Evolutionary conservation across 2,797 vertebrate species (phyloP).

Genomic region (Benthosema pterotum): DNA sequence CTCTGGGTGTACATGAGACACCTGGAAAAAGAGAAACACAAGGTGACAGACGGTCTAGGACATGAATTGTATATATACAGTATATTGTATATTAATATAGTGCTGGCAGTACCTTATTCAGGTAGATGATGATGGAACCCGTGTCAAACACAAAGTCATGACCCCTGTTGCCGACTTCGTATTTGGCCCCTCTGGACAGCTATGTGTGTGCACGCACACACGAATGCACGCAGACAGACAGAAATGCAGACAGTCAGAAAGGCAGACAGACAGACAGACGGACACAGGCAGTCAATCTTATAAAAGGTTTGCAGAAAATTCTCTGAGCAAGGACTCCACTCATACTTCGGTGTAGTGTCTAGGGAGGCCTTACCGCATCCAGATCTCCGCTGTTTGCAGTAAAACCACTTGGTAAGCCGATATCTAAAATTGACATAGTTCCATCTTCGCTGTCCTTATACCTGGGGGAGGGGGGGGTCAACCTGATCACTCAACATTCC

Average conservation of each 20-base stretch:
- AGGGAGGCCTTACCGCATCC: slow-evolving; percentile 68
- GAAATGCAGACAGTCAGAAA: accelerated
- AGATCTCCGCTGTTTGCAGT: slow-evolving; percentile 75
- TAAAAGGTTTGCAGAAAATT: too few relatives aligned
- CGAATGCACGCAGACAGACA: slow-evolving; percentile 12
- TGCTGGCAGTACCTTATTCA: slow-evolving; percentile 79
- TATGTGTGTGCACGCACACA: slow-evolving; percentile 33
- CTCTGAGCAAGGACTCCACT: too few relatives aligned
- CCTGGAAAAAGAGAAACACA: slow-evolving; percentile 33
- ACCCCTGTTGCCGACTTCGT: slow-evolving; percentile 67
- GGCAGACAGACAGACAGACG: too few relatives aligned
- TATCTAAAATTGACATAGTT: slow-evolving; percentile 85
- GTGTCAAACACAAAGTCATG: slow-evolving; percentile 68
- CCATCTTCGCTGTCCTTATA: slow-evolving; percentile 69
- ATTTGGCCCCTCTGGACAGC: slow-evolving; percentile 65
- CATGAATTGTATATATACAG: too few relatives aligned
- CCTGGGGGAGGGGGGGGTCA: slow-evolving; percentile 49
- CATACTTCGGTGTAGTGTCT: too few relatives aligned
- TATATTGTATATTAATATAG: too few relatives aligned
- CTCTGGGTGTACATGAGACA: slow-evolving; percentile 55
- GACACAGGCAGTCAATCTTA: too few relatives aligned
- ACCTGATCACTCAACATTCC: background rate
- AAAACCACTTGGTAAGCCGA: slow-evolving; percentile 88
- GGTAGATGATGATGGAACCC: slow-evolving; percentile 85
- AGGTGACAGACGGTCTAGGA: background rate